phyloP scores from a whole-genome alignment of 1,140 invertebrate genomes.

The Pseudomyrmex sp. region DNA sequence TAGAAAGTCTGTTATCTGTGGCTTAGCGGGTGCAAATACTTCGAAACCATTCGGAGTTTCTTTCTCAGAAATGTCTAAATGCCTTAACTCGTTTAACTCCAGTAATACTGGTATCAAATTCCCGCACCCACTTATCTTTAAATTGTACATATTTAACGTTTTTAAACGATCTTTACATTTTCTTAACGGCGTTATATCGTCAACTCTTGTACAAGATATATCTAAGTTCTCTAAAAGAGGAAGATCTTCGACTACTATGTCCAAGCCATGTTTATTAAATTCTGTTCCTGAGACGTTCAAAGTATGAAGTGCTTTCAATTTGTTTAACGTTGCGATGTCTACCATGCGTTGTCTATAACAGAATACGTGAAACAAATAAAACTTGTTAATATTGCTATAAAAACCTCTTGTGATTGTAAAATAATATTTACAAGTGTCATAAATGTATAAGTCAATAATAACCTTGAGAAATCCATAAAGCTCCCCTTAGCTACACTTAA shows the following conservation, averaged over 20 bases:
- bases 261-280: conserved; percentile 89
- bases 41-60: conserved; percentile 85
- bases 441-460: conserved; percentile 50
- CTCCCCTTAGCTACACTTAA: conserved; percentile 89
- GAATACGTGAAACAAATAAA: conserved; percentile 36
- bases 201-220: conserved; percentile 90
- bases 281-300: conserved; percentile 91
- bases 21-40: conserved; percentile 82
- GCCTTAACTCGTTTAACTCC: conserved; percentile 87
- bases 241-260: conserved; percentile 90
- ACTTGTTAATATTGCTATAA: background rate
- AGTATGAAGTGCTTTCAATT: conserved; percentile 87
- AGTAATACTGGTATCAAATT: conserved; percentile 86
- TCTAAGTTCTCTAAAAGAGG: conserved; percentile 89
- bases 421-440: conserved; percentile 22
- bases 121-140: conserved; percentile 85
- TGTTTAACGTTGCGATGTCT: conserved; percentile 83
- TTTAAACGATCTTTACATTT: conserved; percentile 88
- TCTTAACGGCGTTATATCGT: conserved; percentile 88
- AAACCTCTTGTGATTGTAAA: conserved; percentile 14
- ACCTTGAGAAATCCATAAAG: conserved; percentile 87
- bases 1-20: conserved; percentile 85
- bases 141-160: conserved; percentile 88
- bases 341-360: conserved; percentile 84
- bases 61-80: conserved; percentile 89